Conservation (phyloP, 2,113 vertebrate species). For the Pandion haliaetus region DNA sequence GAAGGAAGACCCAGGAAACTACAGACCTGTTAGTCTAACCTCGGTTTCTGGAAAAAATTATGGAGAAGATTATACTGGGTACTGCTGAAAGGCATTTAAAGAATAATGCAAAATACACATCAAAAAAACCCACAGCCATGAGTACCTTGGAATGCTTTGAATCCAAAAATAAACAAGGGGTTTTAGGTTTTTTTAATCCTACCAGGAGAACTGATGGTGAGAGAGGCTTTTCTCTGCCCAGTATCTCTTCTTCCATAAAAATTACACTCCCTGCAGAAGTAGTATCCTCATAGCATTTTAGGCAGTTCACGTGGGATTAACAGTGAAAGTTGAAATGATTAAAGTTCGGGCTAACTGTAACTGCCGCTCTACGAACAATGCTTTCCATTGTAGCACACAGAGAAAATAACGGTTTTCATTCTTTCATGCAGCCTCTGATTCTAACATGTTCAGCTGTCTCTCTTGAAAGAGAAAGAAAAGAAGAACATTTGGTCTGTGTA, state of each 20-base stretch:
- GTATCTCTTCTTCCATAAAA: neutral
- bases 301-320: neutral
- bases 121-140: fast-evolving
- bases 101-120: neutral
- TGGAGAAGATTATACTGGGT: neutral
- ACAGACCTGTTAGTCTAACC: neutral
- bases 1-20: neutral
- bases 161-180: neutral
- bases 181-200: neutral
- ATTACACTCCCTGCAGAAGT: neutral
- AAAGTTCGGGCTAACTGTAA: neutral
- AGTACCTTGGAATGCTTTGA: neutral
- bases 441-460: neutral
- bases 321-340: neutral
- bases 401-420: neutral
- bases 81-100: neutral
- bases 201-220: neutral
- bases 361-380: neutral
- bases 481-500: neutral
- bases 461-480: neutral
- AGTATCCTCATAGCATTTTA: neutral
- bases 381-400: neutral
- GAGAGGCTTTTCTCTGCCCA: neutral
- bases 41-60: neutral
- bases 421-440: neutral